phyloP scores from a whole-genome alignment of 2,888 invertebrate species.

The Spodoptera exigua region DNA sequence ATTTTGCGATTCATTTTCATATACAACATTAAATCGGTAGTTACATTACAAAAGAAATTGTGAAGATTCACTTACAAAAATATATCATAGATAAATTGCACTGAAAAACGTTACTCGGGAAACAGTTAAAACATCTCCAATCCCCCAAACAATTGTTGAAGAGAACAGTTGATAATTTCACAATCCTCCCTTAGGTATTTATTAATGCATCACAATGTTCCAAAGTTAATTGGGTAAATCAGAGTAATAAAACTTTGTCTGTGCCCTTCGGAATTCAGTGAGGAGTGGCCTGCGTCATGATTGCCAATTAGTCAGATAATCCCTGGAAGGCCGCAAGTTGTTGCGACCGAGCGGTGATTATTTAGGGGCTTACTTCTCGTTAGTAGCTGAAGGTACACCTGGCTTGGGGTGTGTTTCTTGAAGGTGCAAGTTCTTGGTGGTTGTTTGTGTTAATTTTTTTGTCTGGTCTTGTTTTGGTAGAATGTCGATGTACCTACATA shows the following conservation, averaged over 20 bases:
- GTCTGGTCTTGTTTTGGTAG: no score
- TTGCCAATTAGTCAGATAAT: slow-evolving; percentile 58
- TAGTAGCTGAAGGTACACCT: slow-evolving; percentile 38
- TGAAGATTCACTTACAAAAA: no score
- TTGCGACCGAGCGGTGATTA: slow-evolving; percentile 33
- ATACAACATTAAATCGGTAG: no score
- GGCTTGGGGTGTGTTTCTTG: slow-evolving; percentile 1
- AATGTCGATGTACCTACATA: no score
- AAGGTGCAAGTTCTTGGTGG: background rate
- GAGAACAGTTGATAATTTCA: background rate
- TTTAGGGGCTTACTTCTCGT: slow-evolving; percentile 31
- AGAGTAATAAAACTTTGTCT: slow-evolving; percentile 35
- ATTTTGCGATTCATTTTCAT: no score
- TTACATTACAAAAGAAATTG: no score
- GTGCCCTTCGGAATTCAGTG: slow-evolving; percentile 36
- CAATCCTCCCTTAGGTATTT: slow-evolving; percentile 1
- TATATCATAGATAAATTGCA: no score
- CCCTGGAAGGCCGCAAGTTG: slow-evolving; percentile 40
- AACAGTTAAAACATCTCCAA: no score
- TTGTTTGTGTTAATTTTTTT: no score
- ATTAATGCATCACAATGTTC: slow-evolving; percentile 52
- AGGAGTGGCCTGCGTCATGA: slow-evolving; percentile 39
- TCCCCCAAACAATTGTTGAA: no score
- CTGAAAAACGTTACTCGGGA: no score
- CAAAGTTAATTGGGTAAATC: slow-evolving; percentile 49